Conservation (phyloP, 1,140 invertebrate genomes). For the Sipha flava region DNA sequence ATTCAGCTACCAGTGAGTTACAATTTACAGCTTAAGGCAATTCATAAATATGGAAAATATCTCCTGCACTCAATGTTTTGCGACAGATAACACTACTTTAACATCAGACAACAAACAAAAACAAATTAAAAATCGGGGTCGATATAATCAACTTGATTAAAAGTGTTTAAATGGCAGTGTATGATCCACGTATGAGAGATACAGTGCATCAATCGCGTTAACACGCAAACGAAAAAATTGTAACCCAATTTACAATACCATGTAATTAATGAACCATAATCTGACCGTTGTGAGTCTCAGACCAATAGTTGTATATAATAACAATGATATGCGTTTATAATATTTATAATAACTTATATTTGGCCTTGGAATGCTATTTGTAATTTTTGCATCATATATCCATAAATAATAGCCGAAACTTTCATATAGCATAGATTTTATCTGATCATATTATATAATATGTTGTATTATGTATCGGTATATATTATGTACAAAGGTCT, state of each 20-base stretch:
- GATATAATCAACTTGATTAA: neutral
- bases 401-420: neutral
- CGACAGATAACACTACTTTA: too few relatives aligned
- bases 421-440: too few relatives aligned
- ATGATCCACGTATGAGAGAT: neutral
- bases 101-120: neutral
- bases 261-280: neutral
- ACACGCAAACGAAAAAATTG: neutral
- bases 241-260: neutral
- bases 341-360: neutral
- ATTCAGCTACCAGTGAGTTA: neutral
- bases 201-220: neutral
- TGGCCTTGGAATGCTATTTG: neutral
- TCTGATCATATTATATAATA: too few relatives aligned
- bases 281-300: too few relatives aligned
- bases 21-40: neutral
- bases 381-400: neutral
- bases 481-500: too few relatives aligned
- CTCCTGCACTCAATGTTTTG: too few relatives aligned
- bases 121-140: constrained; percentile 1
- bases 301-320: neutral
- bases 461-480: too few relatives aligned
- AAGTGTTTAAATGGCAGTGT: neutral
- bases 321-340: neutral
- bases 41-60: neutral